Evolutionary conservation across 2,797 vertebrate genomes (phyloP).

Genomic region (Sebastes taczanowskii): DNA sequence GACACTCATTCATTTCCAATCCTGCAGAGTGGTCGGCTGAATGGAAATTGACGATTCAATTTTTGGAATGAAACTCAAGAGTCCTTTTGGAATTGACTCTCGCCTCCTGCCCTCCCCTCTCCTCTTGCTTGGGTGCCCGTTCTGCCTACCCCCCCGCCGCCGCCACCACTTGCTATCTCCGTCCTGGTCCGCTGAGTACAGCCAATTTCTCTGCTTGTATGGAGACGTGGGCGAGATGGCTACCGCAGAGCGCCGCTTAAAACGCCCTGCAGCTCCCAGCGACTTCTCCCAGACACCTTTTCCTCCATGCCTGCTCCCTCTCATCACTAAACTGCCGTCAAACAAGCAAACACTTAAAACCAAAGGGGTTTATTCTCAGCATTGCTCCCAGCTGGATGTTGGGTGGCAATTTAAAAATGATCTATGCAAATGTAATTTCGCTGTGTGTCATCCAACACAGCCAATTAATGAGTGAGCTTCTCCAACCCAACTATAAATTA

Average conservation of each 20-base stretch:
- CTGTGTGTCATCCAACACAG: conserved; percentile 81
- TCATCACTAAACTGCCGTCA: conserved; percentile 55
- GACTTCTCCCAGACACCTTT: conserved; percentile 52
- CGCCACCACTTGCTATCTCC: conserved; percentile 56
- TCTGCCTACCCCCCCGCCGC: conserved; percentile 30
- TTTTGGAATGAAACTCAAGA: conserved; percentile 75
- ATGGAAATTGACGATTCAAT: conserved; percentile 81
- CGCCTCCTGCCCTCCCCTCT: conserved; percentile 14
- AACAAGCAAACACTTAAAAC: conserved; percentile 70
- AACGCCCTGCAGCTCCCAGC: conserved; percentile 39
- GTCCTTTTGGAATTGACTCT: conserved; percentile 70
- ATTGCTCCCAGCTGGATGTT: conserved; percentile 73
- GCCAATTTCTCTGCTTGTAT: conserved; percentile 76
- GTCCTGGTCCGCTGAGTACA: conserved; percentile 76
- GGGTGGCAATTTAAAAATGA: conserved; percentile 82
- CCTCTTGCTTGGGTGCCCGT: conserved; percentile 34
- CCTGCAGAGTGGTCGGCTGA: conserved; percentile 62
- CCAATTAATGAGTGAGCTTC: conserved; percentile 84
- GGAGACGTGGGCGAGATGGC: conserved; percentile 66
- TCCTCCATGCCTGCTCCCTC: conserved; percentile 28
- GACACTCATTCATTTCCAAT: conserved; percentile 77
- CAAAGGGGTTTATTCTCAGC: conserved; percentile 67
- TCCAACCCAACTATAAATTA: conserved; percentile 82
- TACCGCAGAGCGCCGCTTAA: conserved; percentile 47
- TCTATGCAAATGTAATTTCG: conserved; percentile 85